Evolutionary conservation across 2,113 vertebrate genomes (phyloP).

Genomic region (Halcyon malimbica): DNA sequence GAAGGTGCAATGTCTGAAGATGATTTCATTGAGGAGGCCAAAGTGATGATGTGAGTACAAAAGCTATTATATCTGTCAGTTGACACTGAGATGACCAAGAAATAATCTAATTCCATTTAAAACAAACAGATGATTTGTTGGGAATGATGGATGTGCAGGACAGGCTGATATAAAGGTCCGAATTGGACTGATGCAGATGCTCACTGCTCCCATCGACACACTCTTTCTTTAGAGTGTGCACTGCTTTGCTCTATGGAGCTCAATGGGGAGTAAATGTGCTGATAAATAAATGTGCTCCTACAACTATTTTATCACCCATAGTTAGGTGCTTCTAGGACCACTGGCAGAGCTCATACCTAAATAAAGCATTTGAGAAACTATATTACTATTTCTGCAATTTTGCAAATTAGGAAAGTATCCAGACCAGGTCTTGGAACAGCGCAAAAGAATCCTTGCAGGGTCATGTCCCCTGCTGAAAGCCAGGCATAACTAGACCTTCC

Average conservation of each 20-base stretch:
- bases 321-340: background rate
- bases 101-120: background rate
- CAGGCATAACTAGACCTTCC: background rate
- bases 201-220: accelerated
- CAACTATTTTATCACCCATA: background rate
- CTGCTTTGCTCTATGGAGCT: background rate
- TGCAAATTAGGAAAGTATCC: background rate
- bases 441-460: background rate
- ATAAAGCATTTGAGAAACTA: background rate
- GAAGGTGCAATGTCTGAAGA: slow-evolving; percentile 83
- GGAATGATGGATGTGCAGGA: background rate
- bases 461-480: background rate
- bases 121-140: background rate
- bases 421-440: background rate
- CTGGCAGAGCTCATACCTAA: background rate
- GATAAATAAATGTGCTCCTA: background rate
- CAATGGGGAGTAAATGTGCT: background rate
- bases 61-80: background rate
- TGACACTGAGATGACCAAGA: background rate
- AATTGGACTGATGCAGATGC: background rate
- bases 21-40: slow-evolving; percentile 84
- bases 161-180: background rate
- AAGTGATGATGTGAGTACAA: slow-evolving; percentile 82
- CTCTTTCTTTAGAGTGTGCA: background rate
- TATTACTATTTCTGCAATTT: background rate